Base-by-base conservation (phyloP, 2,888 invertebrate species). In the Athripsodes cinereus region DNA sequence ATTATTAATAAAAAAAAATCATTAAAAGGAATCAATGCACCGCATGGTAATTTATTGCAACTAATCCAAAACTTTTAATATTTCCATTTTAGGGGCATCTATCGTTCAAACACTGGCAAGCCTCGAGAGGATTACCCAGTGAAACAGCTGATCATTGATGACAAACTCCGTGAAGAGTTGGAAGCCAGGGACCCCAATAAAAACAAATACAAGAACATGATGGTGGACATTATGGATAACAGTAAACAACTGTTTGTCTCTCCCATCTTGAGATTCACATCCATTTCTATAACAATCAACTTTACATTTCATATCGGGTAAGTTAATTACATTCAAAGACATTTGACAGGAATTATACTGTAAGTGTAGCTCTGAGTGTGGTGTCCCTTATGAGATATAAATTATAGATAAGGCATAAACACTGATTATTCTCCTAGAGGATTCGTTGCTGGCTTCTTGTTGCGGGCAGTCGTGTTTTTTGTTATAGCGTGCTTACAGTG, bases 271-370 rank as follows among this genome's bases (percentile, higher is more conserved):
- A 87, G 88, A 69, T 91, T 91, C 71, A 92, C 92, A 46, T 67
- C 85, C 66, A 88, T 92, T 71, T 92, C 92, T 61, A 88, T 93
- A 67, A 85, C 88, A 61, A 92, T 95, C 69, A 93, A 94, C 71
- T 92, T 94, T 71, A 92, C 93, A 65, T 92, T 95, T 76, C 92
- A 94, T 75, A 94, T 94, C 74, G 95, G 92, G 85, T 87, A 69
- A 78, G 50, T 26, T 13, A 26, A 26, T 26, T 3, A 26, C 10
- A 26, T 6, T 26, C 26, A 6, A 26, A 10, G 26, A 6, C 5
- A 10, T 26, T 26, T 3, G 26, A 6, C 3, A 26, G 5, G 26
- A 3, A 10, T 10, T 26, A 3, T 3, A 26, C 26, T 26, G 26
- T 26, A 6, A 26, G 10, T 26, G 5, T 26, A 10, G 26, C 26